Base-by-base conservation (phyloP, 2,888 invertebrate genomes). In the Phania funesta region DNA sequence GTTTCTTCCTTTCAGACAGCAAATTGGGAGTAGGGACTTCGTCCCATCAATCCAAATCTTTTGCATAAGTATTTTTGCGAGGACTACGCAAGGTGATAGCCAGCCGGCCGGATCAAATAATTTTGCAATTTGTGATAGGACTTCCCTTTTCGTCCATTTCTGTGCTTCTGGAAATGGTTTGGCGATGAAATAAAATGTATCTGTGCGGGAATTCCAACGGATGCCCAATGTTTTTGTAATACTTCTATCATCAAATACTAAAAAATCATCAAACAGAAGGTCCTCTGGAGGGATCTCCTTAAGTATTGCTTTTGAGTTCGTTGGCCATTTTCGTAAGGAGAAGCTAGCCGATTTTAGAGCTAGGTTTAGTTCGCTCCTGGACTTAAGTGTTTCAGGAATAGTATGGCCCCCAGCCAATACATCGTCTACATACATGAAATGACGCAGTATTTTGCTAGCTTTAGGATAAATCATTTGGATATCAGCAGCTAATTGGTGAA, bases 21-120 rank as follows among this genome's bases (percentile, higher is more conserved):
- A 6, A 26, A 4, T 60, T 24, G 4, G 44, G 24, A 8, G 60
- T 35, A 16, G 44, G n/a, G 18, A 26, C 18, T n/a, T 44, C 26
- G 50, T 38, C n/a, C 24, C 50, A 20, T 38, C 50, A 16, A 38
- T 13, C 65, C 50, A 65, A 24, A 38, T 65, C 13, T 3, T 35
- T 16, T 65, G 50, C 29, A 62, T 62, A 1, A 62, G 9, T 16
- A 62, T 62, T 46, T 62, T 62, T 11, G 44, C 50, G 2, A 52
- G 1, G 9, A 65, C 9, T 6, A 65, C 38, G 24, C 50, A 38
- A 8, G 50, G 50, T 11, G 50, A 22, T 13, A 65, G 11, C 38
- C 65, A 65, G 7, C 64, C 48, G 1, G 38, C 50, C 0, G 65
- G 65, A 50, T 60, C 38, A 18, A 67, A 67, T 1, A 67, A 29